Base-by-base conservation (phyloP, 2,888 invertebrate species). In the Chesias legatella region DNA sequence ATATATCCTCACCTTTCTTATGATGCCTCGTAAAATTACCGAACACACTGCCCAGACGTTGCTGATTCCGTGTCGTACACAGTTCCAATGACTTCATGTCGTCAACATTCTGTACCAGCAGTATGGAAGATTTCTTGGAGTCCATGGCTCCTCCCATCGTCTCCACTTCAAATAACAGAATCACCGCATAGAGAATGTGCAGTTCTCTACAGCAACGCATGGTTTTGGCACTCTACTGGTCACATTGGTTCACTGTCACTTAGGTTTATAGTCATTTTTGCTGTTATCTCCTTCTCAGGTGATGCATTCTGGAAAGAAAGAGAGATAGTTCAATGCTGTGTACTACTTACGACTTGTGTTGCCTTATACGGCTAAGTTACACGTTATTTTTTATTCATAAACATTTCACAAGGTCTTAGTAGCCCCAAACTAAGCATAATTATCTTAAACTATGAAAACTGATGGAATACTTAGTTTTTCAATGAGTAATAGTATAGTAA, bases 161-260 rank as follows among this genome's bases (percentile, higher is more conserved):
- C 62, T 81, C 82, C 24, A 78, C 79, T 73, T 86, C 80, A 33
- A 86, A 71, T 63, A 86, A 69, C 39, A 88, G 68, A 69, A 86
- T 62, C 65, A 77, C 73, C 47, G 79, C 82, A 60, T 84, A 86
- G 69, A 86, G 73, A 78, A 86, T 66, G 74, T 84, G 82, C 27
- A 84, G 79, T 79, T 79, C 79, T 79, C 75, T 80, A 79, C 79
- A 79, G 79, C 77, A 82, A 81, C 75, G 78, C 88, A 88, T 88
- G 81, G 85, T 86, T 81, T 82, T 84, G 84, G 79, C 81, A 85
- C 86, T 75, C 49, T 43, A 51, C 64, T 63, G 62, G 78, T 84
- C 82, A 85, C 79, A 79, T 81, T 73, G 67, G 79, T 56, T 58
- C 60, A 69, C 64, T 60, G 50, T 58, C 69, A 79, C 85, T 84